Base-by-base conservation (phyloP, 2,888 invertebrate genomes). In the Dascillus cervinus region DNA sequence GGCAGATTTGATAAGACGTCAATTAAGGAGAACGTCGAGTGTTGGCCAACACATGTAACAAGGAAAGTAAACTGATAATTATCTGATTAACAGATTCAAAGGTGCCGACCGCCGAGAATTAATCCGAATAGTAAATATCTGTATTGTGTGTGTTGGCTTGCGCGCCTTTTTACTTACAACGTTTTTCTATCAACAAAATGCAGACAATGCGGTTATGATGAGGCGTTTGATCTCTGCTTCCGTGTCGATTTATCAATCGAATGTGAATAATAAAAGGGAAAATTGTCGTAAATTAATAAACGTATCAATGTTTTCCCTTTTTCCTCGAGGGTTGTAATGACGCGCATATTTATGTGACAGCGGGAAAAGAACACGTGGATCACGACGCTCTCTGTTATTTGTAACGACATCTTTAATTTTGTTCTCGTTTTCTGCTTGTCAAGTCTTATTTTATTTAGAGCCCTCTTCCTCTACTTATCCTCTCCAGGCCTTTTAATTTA, bases 51-150 rank as follows among this genome's bases (percentile, higher is more conserved):
- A 55, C 52, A 52, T 53, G 52, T 54, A 51, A 50, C 44, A 39
- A 50, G 46, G 49, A 57, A 52, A 49, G 53, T 51, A 53, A 57
- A 54, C 54, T 53, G 53, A 55, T 56, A 57, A 57, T 57, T 56
- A 55, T 56, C 56, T 52, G 55, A 56, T 56, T 57, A 57, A 50
- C 42, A 36, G 49, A 47, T 49, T 55, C 54, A 56, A 54, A 56
- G 47, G 52, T 46, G 53, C 54, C 55, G 55, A 52, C 54, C 50
- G 47, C 42, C 31, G n/a, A 34, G 49, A 48, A 55, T 53, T 55
- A 53, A 53, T 50, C 49, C 50, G 39, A n/a, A 41, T 35, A 45
- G 53, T 49, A 53, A 55, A 55, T 53, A 53, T 48, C 51, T 50
- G 53, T 49, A 53, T 52, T 53, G 53, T 53, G 45, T 45, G 31